Percentiles rank a stretch among this genome's conserved stretches.
Conservation (phyloP, 2,113 vertebrate genomes). For the Origma solitaria region DNA sequence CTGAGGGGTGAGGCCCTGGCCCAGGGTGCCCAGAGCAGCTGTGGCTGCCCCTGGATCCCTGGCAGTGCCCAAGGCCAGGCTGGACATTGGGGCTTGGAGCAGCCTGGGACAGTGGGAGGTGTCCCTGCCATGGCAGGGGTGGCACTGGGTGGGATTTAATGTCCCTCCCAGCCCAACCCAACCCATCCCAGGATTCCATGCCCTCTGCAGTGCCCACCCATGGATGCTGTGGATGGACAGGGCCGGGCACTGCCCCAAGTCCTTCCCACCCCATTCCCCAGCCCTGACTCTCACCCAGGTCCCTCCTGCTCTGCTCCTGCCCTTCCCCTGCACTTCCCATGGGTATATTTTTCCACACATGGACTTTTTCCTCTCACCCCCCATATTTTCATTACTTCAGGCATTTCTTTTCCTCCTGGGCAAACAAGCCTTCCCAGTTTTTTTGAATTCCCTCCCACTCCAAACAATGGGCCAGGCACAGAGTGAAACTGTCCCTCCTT, state of each 20-base stretch:
- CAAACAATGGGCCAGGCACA: not conserved
- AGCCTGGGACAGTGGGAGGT: not conserved
- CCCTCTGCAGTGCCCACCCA: accelerated
- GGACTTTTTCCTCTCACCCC: not conserved
- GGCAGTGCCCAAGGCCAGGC: not conserved
- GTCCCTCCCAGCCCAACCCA: not conserved
- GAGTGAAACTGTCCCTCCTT: not conserved
- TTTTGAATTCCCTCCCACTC: not conserved
- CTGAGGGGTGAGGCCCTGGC: not conserved
- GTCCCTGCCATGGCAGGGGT: not conserved
- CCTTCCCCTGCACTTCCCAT: not conserved
- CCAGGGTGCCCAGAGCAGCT: not conserved
- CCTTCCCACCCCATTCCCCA: not conserved
- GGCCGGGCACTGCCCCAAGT: not conserved
- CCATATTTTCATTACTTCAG: not conserved
- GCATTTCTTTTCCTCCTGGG: not conserved
- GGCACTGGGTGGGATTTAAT: accelerated
- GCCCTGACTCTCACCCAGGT: not conserved
- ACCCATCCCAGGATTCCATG: accelerated
- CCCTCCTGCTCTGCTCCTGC: not conserved
- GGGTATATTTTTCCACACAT: accelerated
- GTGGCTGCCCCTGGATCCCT: not conserved
- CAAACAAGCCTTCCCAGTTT: not conserved
- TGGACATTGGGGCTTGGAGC: not conserved
- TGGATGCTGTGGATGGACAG: not conserved